Percentiles rank a stretch among this genome's conserved stretches.
Conservation (phyloP, 2,888 invertebrate species). For the Saturnia japonica region DNA sequence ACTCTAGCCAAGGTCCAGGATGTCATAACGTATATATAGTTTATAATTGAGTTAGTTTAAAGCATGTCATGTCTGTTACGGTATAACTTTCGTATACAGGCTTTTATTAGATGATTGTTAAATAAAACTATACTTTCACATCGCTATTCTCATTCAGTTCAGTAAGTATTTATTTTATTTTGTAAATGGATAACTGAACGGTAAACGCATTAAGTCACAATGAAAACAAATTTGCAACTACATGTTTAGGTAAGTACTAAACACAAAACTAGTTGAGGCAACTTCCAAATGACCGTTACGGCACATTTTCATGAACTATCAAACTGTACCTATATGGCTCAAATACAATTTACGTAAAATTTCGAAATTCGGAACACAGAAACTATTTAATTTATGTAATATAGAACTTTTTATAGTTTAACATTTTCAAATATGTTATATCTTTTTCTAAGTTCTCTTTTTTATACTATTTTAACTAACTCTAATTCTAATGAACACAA, state of each 20-base stretch:
- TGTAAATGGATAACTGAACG: slow-evolving; percentile 49
- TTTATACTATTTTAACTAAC: neutral
- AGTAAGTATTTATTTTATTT: slow-evolving; percentile 49
- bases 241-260: slow-evolving; percentile 31
- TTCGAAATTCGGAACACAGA: neutral
- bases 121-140: slow-evolving; percentile 27
- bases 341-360: slow-evolving; percentile 3
- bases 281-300: slow-evolving; percentile 29
- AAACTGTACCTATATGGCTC: slow-evolving; percentile 23
- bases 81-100: slow-evolving; percentile 15
- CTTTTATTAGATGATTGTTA: slow-evolving; percentile 17
- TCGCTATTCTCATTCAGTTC: slow-evolving; percentile 39
- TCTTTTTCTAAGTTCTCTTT: neutral
- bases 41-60: neutral
- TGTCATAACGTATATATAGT: neutral
- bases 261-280: slow-evolving; percentile 37
- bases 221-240: slow-evolving; percentile 41
- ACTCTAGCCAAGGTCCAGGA: neutral
- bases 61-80: slow-evolving; percentile 14
- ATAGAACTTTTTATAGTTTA: neutral
- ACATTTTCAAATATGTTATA: neutral
- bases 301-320: slow-evolving; percentile 36
- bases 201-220: slow-evolving; percentile 55
- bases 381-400: no score
- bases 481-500: no score